Conservation (phyloP, 1,140 invertebrate species). For the Megalonaias nervosa region DNA sequence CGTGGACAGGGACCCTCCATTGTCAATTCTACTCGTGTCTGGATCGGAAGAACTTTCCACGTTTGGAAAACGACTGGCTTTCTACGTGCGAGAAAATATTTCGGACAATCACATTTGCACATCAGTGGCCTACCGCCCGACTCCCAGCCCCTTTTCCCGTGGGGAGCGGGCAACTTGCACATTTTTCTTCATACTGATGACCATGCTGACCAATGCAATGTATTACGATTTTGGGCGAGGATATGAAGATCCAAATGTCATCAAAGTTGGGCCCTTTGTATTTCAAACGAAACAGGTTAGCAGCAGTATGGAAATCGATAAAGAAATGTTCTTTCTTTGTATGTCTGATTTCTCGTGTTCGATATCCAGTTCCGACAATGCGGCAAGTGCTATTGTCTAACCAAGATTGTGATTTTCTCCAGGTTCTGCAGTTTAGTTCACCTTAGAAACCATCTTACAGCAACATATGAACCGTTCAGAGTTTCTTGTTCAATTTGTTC, state of each 20-base stretch:
- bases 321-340: conserved; percentile 11
- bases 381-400: neutral
- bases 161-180: conserved; percentile 67
- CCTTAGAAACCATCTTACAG: neutral
- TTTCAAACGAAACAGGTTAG: conserved; percentile 16
- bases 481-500: conserved; percentile 32
- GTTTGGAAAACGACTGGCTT: conserved; percentile 68
- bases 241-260: conserved; percentile 20
- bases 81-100: conserved; percentile 61
- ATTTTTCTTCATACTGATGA: conserved; percentile 64
- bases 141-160: conserved; percentile 66
- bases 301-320: conserved; percentile 6
- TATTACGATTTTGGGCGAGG: conserved; percentile 58
- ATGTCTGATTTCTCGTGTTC: neutral
- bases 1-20: conserved; percentile 58
- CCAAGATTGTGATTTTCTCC: neutral
- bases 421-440: neutral
- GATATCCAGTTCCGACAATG: neutral
- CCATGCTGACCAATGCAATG: conserved; percentile 71
- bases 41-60: conserved; percentile 61
- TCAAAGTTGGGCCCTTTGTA: conserved; percentile 25
- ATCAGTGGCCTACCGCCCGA: conserved; percentile 63
- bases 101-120: conserved; percentile 70
- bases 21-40: conserved; percentile 58
- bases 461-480: neutral